Conservation (phyloP, 2,797 vertebrate genomes). For the Bovichtus diacanthus region DNA sequence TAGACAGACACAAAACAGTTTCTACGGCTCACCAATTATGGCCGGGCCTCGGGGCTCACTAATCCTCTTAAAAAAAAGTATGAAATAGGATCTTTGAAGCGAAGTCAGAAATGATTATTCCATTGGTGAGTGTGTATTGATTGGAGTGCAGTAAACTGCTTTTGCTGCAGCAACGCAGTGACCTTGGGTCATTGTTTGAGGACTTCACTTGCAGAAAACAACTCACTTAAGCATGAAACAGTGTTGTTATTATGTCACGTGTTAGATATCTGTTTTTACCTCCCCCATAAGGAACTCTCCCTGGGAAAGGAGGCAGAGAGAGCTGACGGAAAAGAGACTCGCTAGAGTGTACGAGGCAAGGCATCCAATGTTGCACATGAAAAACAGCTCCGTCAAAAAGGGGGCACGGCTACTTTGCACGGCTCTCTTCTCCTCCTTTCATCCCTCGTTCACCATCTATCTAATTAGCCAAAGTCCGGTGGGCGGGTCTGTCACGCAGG, state of each 20-base stretch:
- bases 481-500: conserved; percentile 36
- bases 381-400: conserved; percentile 35
- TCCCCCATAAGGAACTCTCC: not conserved
- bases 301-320: not conserved
- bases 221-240: not conserved
- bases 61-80: conserved; percentile 20
- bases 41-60: not conserved
- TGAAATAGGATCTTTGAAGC: conserved; percentile 24
- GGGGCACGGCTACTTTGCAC: conserved; percentile 14
- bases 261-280: not conserved
- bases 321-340: not conserved
- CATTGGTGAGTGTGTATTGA: conserved; percentile 21
- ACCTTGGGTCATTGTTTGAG: not conserved
- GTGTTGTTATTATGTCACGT: conserved; percentile 10
- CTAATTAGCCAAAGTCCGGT: conserved; percentile 56
- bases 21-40: conserved; percentile 1
- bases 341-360: not conserved
- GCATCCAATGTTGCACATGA: conserved; percentile 26
- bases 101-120: conserved; percentile 5
- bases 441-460: conserved; percentile 35
- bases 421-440: conserved; percentile 12
- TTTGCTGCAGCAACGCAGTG: not conserved
- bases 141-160: not conserved
- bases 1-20: not conserved
- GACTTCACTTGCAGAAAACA: not conserved